Conservation (phyloP, 1,140 invertebrate genomes). For the Drosophila simulans region DNA sequence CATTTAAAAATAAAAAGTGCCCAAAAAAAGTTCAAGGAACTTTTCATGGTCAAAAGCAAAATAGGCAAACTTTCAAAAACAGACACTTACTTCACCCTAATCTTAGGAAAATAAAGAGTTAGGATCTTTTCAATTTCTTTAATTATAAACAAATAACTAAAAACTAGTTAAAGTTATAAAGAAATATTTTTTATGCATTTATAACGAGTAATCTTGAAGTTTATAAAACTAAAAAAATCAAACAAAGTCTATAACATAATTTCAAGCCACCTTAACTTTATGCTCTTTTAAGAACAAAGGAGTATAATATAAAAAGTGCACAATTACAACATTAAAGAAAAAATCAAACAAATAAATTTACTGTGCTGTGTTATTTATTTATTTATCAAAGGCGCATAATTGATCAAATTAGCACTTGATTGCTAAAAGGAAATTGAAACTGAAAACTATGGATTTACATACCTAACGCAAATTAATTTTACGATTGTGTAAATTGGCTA, state of each 20-base stretch:
- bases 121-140: too few relatives aligned
- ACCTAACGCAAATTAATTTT: too few relatives aligned
- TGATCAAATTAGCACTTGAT: not conserved
- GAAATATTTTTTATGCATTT: too few relatives aligned
- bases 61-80: not conserved
- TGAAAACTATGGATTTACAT: slow-evolving; percentile 1
- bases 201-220: too few relatives aligned
- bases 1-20: not conserved
- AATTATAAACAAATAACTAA: too few relatives aligned
- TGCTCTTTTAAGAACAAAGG: too few relatives aligned
- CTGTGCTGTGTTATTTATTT: not conserved
- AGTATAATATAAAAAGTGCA: not conserved
- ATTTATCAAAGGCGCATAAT: not conserved
- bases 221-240: too few relatives aligned
- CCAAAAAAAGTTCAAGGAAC: not conserved
- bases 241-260: too few relatives aligned
- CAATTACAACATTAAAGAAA: not conserved
- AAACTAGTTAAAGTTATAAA: too few relatives aligned
- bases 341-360: too few relatives aligned
- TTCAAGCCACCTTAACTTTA: too few relatives aligned
- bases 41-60: not conserved
- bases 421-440: not conserved
- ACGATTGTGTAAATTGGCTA: not conserved
- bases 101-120: not conserved
- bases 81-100: not conserved